phyloP scores from a whole-genome alignment of 1,140 invertebrate genomes.

The Lepeophtheirus salmonis region DNA sequence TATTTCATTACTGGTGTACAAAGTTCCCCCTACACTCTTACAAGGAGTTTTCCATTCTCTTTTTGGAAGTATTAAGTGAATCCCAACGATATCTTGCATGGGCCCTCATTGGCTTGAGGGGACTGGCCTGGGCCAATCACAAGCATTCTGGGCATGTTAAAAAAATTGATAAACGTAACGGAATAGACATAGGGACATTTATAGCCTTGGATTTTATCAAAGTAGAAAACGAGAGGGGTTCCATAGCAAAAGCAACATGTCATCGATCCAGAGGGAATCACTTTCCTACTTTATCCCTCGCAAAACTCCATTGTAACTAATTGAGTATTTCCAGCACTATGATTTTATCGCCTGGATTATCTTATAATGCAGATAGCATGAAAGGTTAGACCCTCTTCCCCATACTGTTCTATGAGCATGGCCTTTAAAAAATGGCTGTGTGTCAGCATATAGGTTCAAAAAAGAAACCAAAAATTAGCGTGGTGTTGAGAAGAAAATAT shows the following conservation, averaged over 20 bases:
- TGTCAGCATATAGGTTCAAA: constrained; percentile 7
- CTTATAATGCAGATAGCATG: background rate
- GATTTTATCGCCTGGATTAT: constrained; percentile 7
- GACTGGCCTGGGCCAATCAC: too few relatives aligned
- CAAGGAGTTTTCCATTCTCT: too few relatives aligned
- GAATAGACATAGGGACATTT: constrained; percentile 3
- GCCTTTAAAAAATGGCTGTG: constrained; percentile 3
- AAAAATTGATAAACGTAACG: constrained; percentile 4
- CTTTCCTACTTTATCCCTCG: background rate
- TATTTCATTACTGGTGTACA: too few relatives aligned
- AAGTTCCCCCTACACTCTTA: too few relatives aligned
- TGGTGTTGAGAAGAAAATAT: too few relatives aligned
- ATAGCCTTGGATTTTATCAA: constrained; percentile 1
- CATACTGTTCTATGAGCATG: constrained; percentile 3
- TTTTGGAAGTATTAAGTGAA: too few relatives aligned
- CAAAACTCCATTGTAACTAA: constrained; percentile 5
- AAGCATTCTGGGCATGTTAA: too few relatives aligned
- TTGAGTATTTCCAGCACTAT: constrained; percentile 3
- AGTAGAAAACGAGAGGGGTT: constrained; percentile 3
- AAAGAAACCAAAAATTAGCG: too few relatives aligned
- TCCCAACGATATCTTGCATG: too few relatives aligned
- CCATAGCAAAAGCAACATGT: constrained; percentile 11
- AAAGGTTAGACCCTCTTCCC: background rate
- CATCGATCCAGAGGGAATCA: background rate
- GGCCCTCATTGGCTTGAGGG: too few relatives aligned